These are phyloP conservation scores for Artibeus lituratus DNA, from an alignment of 2,797 vertebrate species.

Conservation along the genomic window DNA sequence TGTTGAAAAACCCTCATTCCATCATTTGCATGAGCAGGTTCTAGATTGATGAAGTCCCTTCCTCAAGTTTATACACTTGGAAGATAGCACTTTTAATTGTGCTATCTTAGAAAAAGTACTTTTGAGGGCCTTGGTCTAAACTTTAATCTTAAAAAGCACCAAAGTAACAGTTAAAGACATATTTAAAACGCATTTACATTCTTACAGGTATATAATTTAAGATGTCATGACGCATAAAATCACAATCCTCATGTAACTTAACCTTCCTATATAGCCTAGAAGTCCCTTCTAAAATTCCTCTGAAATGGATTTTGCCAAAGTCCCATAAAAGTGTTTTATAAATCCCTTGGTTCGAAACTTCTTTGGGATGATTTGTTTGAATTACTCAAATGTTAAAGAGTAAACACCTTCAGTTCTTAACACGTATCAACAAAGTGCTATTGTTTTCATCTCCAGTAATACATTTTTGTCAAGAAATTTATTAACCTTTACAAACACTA, in stretches of 20 bases:
- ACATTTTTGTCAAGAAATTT: constrained; percentile 62
- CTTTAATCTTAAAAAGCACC: not conserved
- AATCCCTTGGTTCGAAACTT: constrained; percentile 17
- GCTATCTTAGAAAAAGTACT: no score
- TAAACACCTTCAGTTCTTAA: not conserved
- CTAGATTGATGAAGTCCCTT: not conserved
- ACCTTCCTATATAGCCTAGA: not conserved
- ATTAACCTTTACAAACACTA: constrained; percentile 70
- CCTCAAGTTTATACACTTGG: not conserved
- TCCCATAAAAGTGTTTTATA: not conserved
- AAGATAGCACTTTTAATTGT: not conserved
- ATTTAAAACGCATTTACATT: not conserved
- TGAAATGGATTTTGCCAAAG: constrained; percentile 34
- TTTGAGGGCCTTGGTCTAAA: not conserved
- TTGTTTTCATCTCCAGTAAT: constrained; percentile 21
- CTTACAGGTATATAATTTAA: not conserved
- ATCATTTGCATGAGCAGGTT: not conserved
- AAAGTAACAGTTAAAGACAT: not conserved
- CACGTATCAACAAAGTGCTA: not conserved
- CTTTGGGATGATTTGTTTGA: not conserved
- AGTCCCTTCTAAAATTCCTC: not conserved
- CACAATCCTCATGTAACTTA: not conserved
- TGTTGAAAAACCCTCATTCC: not conserved
- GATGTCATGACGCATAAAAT: not conserved
- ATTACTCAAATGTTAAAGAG: not conserved